Percentiles rank a stretch among this genome's conserved stretches.
Evolutionary conservation across 2,113 vertebrate genomes (phyloP).

Genomic region (Gallinago jamesoni): DNA sequence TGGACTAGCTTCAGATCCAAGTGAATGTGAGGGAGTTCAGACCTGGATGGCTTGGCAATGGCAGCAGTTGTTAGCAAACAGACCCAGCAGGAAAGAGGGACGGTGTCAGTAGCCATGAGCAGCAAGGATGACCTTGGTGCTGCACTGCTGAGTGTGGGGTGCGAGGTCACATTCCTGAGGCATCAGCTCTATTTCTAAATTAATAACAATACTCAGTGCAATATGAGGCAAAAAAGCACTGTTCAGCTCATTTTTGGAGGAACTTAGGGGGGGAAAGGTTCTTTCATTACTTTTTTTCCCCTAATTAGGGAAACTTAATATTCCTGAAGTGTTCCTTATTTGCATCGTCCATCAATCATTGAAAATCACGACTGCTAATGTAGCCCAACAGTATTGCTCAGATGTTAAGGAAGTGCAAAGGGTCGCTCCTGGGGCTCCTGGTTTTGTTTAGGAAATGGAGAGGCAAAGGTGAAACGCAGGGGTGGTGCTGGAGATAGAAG

Average conservation of each 20-base stretch:
- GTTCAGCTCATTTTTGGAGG: not conserved
- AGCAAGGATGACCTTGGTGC: accelerated
- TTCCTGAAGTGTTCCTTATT: not conserved
- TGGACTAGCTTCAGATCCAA: not conserved
- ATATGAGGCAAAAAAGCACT: not conserved
- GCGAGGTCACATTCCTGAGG: not conserved
- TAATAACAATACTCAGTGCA: not conserved
- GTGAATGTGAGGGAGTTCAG: not conserved
- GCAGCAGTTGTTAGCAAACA: not conserved
- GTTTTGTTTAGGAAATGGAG: not conserved
- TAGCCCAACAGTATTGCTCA: not conserved
- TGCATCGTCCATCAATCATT: not conserved
- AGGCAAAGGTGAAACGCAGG: not conserved
- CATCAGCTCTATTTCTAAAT: not conserved
- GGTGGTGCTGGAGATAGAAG: not conserved
- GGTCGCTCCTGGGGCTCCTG: not conserved
- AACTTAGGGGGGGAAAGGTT: not conserved
- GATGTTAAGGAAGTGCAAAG: not conserved
- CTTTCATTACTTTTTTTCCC: not conserved
- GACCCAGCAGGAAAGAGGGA: not conserved
- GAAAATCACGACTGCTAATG: not conserved
- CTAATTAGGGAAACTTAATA: not conserved
- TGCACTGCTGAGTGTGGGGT: not conserved
- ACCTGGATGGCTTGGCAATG: not conserved
- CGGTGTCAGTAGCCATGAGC: not conserved